Evolutionary conservation across 2,888 invertebrate genomes (phyloP).

Genomic region (Epinotia ramella): DNA sequence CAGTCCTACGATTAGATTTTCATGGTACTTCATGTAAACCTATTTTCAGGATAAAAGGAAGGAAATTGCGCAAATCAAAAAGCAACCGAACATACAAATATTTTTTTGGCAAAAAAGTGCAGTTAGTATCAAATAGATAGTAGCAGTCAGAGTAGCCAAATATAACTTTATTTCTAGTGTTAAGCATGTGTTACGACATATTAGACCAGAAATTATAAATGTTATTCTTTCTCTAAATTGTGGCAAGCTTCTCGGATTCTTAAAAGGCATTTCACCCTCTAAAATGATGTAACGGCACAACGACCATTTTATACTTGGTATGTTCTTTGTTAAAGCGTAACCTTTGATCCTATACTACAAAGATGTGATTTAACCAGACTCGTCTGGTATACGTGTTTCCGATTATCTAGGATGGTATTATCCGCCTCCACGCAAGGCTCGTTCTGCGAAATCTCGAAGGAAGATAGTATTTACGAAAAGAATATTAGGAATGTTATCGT

Average conservation of each 20-base stretch:
- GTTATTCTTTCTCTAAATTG: no score
- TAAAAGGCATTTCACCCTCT: neutral
- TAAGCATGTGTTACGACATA: no score
- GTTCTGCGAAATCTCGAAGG: conserved; percentile 23
- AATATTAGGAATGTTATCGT: neutral
- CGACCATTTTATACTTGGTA: neutral
- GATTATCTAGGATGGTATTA: conserved; percentile 34
- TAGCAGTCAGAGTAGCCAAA: no score
- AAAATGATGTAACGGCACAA: neutral
- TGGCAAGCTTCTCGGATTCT: neutral
- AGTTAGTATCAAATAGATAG: no score
- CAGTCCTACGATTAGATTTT: neutral
- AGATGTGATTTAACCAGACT: conserved; percentile 8
- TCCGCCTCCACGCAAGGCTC: conserved; percentile 8
- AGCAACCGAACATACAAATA: neutral
- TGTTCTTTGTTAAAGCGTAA: neutral
- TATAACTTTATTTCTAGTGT: no score
- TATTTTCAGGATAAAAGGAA: no score
- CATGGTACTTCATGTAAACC: neutral
- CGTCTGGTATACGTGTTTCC: conserved; percentile 30
- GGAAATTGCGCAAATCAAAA: no score
- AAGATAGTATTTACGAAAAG: conserved; percentile 19
- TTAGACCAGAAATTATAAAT: no score
- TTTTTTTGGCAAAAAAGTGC: neutral
- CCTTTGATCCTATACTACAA: conserved; percentile 2